Evolutionary conservation across 2,888 invertebrate genomes (phyloP).

Genomic region (Euspilapteryx auroguttella): DNA sequence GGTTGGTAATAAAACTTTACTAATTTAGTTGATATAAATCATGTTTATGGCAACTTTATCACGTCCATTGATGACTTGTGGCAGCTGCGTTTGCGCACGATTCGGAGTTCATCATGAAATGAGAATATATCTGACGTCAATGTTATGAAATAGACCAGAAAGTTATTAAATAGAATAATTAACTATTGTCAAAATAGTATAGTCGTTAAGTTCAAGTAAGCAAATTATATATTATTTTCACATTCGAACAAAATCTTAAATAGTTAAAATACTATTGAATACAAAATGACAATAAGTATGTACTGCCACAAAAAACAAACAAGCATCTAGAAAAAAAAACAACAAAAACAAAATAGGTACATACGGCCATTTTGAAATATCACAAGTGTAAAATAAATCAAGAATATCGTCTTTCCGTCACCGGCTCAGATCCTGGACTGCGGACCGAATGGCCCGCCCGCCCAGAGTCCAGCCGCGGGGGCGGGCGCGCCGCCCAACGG

Average conservation of each 20-base stretch:
- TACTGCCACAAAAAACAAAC: too few relatives aligned
- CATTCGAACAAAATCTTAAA: too few relatives aligned
- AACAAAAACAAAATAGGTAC: conserved; percentile 16
- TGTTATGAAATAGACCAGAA: too few relatives aligned
- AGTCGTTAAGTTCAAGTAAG: background rate
- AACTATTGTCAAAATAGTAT: background rate
- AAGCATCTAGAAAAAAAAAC: too few relatives aligned
- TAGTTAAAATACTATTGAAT: too few relatives aligned
- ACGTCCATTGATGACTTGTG: too few relatives aligned
- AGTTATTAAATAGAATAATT: background rate
- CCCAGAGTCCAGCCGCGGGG: conserved; percentile 34
- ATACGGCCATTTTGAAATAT: conserved; percentile 41
- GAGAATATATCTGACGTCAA: background rate
- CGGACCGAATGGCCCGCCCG: conserved; percentile 26
- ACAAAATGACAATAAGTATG: too few relatives aligned
- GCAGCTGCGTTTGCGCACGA: conserved; percentile 10
- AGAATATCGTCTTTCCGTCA: conserved; percentile 35
- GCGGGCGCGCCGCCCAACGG: conserved; percentile 11
- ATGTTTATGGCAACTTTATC: too few relatives aligned
- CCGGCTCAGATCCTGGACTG: conserved; percentile 38
- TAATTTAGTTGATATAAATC: too few relatives aligned
- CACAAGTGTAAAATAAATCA: conserved; percentile 8
- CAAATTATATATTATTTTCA: too few relatives aligned
- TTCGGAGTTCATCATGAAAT: background rate
- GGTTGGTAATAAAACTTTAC: too few relatives aligned